Conservation (phyloP, 2,888 invertebrate species). For the Lysandra bellargus region DNA sequence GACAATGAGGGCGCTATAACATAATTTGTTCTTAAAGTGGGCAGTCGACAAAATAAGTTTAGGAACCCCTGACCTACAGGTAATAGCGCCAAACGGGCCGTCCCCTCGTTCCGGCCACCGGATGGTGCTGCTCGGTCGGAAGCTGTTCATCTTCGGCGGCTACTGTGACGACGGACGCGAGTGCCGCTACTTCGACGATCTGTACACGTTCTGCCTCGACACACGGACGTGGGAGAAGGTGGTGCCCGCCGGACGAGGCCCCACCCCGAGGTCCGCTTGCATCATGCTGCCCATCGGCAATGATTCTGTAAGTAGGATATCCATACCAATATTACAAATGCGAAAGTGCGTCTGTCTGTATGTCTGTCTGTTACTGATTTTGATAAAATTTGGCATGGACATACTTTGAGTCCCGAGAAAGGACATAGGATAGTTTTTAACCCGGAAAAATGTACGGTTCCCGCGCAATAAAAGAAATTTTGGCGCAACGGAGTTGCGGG, state of each 20-base stretch:
- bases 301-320: constrained; percentile 59
- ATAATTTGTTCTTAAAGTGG: no score
- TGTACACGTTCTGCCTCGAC: constrained; percentile 90
- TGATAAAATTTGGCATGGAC: no score
- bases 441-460: no score
- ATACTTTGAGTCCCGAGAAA: no score
- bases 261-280: constrained; percentile 90
- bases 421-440: no score
- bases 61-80: constrained; percentile 43
- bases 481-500: no score
- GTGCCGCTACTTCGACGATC: constrained; percentile 94
- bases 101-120: constrained; percentile 90
- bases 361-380: no score
- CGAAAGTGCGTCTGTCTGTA: no score
- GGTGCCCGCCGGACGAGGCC: constrained; percentile 83
- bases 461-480: no score
- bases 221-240: constrained; percentile 89
- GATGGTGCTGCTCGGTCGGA: constrained; percentile 90
- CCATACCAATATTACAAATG: no score
- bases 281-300: constrained; percentile 82
- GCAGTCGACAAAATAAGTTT: no score
- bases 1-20: no score
- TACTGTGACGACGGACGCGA: constrained; percentile 94
- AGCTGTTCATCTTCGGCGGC: constrained; percentile 93
- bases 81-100: constrained; percentile 82